Percentiles rank a stretch among this genome's conserved stretches.
Conservation (phyloP, 2,113 vertebrate species). For the Indicator indicator region DNA sequence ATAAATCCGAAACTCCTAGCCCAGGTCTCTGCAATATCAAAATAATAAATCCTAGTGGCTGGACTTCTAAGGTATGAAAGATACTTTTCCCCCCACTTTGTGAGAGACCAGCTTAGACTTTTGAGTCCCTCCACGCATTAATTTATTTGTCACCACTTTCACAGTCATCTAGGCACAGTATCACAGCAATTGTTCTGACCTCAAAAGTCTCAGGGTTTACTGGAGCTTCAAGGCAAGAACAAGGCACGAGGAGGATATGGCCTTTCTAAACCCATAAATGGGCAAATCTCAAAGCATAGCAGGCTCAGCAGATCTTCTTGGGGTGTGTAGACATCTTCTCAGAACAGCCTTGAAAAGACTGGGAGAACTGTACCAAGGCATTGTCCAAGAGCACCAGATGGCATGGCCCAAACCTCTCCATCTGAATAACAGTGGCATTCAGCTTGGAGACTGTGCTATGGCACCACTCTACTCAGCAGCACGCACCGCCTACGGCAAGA, state of each 20-base stretch:
- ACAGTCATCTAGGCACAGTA: neutral
- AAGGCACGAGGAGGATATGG: neutral
- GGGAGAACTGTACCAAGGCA: neutral
- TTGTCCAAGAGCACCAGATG: neutral
- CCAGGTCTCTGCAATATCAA: neutral
- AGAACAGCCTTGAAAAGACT: neutral
- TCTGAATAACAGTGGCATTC: rapidly evolving
- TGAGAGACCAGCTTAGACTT: neutral
- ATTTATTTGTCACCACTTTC: neutral
- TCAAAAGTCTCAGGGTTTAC: neutral
- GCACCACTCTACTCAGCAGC: neutral
- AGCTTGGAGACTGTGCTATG: rapidly evolving
- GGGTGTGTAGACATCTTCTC: neutral
- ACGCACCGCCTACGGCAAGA: neutral
- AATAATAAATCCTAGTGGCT: neutral
- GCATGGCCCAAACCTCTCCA: neutral
- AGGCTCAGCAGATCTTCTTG: neutral
- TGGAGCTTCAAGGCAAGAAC: neutral
- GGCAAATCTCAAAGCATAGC: neutral
- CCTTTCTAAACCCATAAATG: neutral
- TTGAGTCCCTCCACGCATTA: neutral
- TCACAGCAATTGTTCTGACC: neutral
- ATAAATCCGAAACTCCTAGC: neutral
- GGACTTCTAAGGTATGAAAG: neutral
- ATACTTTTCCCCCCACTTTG: neutral